Conservation (phyloP, 2,888 invertebrate genomes). For the Lycia hirtaria region DNA sequence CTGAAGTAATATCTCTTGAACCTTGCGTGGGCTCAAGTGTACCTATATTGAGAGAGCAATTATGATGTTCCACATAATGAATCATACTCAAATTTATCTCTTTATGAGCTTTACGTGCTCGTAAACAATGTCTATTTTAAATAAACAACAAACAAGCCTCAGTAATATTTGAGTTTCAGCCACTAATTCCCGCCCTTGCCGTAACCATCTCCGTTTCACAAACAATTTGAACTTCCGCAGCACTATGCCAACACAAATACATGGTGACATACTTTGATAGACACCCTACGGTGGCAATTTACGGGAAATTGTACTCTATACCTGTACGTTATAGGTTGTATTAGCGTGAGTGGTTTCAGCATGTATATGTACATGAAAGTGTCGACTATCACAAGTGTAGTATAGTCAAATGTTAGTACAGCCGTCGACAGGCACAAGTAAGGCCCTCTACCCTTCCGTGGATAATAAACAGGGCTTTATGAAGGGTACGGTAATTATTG, state of each 20-base stretch:
- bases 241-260: constrained; percentile 46
- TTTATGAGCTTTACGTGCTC: constrained; percentile 11
- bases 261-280: constrained; percentile 27
- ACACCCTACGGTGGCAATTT: constrained; percentile 8
- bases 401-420: constrained; percentile 25
- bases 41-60: constrained; percentile 26
- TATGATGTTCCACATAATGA: constrained; percentile 25
- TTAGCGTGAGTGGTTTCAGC: constrained; percentile 1
- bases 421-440: constrained; percentile 27
- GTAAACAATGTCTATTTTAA: constrained; percentile 22
- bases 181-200: constrained; percentile 52
- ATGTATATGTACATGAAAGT: constrained; percentile 9
- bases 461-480: constrained; percentile 41
- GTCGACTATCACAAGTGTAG: constrained; percentile 20
- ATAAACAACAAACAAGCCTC: constrained; percentile 47
- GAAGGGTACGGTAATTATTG: constrained; percentile 40
- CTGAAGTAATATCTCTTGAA: constrained; percentile 16
- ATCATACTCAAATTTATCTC: constrained; percentile 1
- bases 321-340: constrained; percentile 1
- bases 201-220: constrained; percentile 47
- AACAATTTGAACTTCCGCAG: constrained; percentile 51
- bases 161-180: constrained; percentile 58
- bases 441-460: constrained; percentile 36
- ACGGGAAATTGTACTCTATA: constrained; percentile 6
- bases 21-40: constrained; percentile 19